These are phyloP conservation scores for Epistrophe eligans DNA, from an alignment of 2,888 invertebrate genomes.

Conservation along the genomic window DNA sequence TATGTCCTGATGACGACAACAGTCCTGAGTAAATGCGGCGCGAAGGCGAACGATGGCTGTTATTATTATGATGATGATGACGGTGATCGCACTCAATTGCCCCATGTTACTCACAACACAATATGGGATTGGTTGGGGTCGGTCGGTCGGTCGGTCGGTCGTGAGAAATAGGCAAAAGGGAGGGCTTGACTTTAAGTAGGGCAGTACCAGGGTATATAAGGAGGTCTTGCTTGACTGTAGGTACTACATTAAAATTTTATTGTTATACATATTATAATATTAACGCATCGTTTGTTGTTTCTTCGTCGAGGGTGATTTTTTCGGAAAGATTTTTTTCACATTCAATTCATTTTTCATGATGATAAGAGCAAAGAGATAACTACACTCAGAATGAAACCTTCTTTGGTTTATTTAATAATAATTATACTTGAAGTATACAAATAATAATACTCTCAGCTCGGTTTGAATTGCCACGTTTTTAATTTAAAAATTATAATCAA, in stretches of 20 bases:
- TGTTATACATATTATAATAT: constrained; percentile 38
- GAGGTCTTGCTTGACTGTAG: constrained; percentile 13
- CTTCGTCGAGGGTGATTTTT: constrained; percentile 4
- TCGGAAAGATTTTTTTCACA: not conserved
- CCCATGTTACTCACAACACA: constrained; percentile 53
- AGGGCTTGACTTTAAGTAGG: constrained; percentile 5
- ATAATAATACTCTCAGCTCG: no score
- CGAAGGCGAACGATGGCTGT: constrained; percentile 64
- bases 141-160: not conserved
- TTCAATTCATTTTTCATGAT: not conserved
- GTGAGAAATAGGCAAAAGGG: not conserved
- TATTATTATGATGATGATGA: constrained; percentile 68
- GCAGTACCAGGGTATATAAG: not conserved
- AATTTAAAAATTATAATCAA: no score
- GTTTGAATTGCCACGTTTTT: no score
- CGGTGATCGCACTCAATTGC: constrained; percentile 74
- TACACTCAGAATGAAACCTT: no score
- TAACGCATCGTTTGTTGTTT: constrained; percentile 57
- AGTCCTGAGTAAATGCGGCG: constrained; percentile 42
- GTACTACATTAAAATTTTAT: constrained; percentile 71
- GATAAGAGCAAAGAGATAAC: no score
- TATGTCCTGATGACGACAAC: constrained; percentile 66
- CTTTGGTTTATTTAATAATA: no score
- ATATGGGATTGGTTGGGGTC: not conserved
- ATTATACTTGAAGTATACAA: no score